Evolutionary conservation across 2,888 invertebrate species (phyloP), one percentile per base, ranked within the genome.

Genomic region (Ectemnius lituratus): DNA sequence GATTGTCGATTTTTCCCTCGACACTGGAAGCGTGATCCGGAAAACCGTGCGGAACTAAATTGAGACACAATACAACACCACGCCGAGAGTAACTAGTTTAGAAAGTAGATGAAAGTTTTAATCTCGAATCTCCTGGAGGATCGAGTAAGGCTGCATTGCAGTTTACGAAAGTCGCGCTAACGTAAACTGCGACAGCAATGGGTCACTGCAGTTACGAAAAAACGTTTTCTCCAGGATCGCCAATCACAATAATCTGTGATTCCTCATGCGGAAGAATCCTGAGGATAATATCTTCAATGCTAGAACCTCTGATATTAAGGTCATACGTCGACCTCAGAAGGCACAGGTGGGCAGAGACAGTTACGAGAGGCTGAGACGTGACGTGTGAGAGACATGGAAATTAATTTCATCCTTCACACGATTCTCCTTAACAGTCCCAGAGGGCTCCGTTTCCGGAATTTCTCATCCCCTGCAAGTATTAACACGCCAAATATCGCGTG

Each of bases 91-190:
- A 37, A 37, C 52, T 14, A 52, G 28, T 6, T 37, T 28, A 28
- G 37, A 37, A 37, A 37, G 37, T 28, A 20, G 1, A 2, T 27
- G 57, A 37, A 63, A 5, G 45, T 46, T 63, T 67, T 67, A 73
- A 63, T 23, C 20, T 45, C 27, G 61, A 52, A 75, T 62, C 66
- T 57, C 83, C 76, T 79, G 80, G 84, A 80, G 82, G 81, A 80
- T 82, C 85, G 86, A 85, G 77, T 18, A 18, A 28, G 47, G 60
- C 27, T 70, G 80, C 79, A 78, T 67, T 79, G 83, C 80, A 71
- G 79, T 62, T 62, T 72, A 46, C 63, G 61, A 70, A 73, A 58
- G 62, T 59, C 62, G 62, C 52, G 52, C 63, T 69, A 70, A 73
- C 49, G 73, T 49, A 56, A 68, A 52, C 67, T 70, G 65, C 73